Evolutionary conservation across 1,140 invertebrate species (phyloP), one percentile per base, ranked within the genome.

Genomic region (Dendrolimus kikuchii): DNA sequence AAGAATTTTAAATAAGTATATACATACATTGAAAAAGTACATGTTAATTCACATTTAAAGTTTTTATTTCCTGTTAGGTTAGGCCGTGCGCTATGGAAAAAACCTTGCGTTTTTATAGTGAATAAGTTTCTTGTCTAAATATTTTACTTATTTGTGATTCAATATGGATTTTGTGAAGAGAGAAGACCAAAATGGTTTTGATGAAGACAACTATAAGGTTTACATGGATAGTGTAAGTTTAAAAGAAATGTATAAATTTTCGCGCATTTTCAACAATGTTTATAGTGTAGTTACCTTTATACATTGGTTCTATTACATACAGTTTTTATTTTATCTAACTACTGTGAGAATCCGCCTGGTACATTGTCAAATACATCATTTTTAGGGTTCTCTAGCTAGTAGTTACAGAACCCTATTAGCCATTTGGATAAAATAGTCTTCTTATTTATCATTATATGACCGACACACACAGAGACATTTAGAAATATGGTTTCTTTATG

Each of bases 161-260:
- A 65, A 71, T 52, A 85, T 85, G 81, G 79, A 85, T 77, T 82
- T 74, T 61, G 81, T 85, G 42, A 85, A 85, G 64, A 64, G 78
- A 56, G 79, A 85, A 65, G 79, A 81, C n/a, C 77, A 68, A 44
- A 71, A 71, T 73, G 52, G 74, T 23, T 55, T 75, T 7, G 78
- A 79, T 8, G 78, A 82, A 54, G 81, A 82, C 42, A 71, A 68
- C 50, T 82, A 81, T 45, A 85, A 81, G 54, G 63, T 63, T 23
- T 85, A 81, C 44, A 49, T 79, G 54, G 80, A 85, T 23, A 79
- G 62, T 53, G 81, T 85, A 57, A 83, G 81, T 74, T 51, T 40
- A 59, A 48, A 51, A 49, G 23, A 42, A 36, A 40, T 61, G 49
- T 57, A 48, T 59, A 53, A 44, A 53, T 10, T 39, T 37, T 48